Base-by-base conservation (phyloP, 1,140 invertebrate species). In the Mizuhopecten yessoensis region DNA sequence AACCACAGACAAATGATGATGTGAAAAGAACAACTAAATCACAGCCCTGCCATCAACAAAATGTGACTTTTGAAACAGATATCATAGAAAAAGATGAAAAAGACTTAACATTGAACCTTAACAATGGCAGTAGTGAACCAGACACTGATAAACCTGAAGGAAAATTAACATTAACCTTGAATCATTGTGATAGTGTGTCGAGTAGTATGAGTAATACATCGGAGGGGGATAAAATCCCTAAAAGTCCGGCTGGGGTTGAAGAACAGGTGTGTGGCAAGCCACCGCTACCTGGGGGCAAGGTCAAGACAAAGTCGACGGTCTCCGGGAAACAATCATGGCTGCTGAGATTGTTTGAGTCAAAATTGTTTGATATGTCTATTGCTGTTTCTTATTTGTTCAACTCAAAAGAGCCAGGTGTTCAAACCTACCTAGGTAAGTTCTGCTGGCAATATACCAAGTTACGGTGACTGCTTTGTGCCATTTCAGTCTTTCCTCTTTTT, bases 321-420 rank as follows among this genome's bases (percentile, higher is more conserved):
- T 34, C 75, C 7, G 92, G 91, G 86, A 94, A 90, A 93, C 96
- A 97, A 93, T 97, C 97, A 13, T 97, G 98, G 96, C 97, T 99
- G 88, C 97, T 99, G 91, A 97, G 99, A 93, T 97, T 99, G 94
- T 99, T 99, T 95, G 99, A 99, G 96, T 99, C 99, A 92, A 99
- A 98, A 97, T 97, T 99, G 90, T 99, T 99, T 96, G 98, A 99
- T 96, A 99, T 99, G 97, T 98, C 98, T 90, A 99, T 99, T 97
- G 99, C 99, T 34, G 99, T 99, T 95, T 98, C 98, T 95, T 99
- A 99, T 97, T 97, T 99, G 45, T 99, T 99, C 95, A 99, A 99
- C 96, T 99, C 99, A n/a, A 99, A 99, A 92, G 99, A 99, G 96
- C 98, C 98, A 33, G 99, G 99, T 87, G 99, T 99, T 87, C 98